These are phyloP conservation scores for Teleopsis dalmanni DNA, from an alignment of 1,140 invertebrate genomes.

Conservation along the genomic window DNA sequence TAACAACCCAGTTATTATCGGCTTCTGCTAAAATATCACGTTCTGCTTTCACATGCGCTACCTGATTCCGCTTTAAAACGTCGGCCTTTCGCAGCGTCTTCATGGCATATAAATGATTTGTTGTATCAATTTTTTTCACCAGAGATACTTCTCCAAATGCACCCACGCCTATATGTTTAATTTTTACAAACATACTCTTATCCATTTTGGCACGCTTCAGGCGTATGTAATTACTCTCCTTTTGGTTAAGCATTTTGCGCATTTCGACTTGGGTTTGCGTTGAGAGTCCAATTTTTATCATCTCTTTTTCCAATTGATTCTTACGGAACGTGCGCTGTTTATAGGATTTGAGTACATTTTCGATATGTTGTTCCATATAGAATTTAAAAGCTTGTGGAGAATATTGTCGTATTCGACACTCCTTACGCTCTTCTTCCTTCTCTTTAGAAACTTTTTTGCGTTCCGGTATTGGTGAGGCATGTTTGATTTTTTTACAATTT, in stretches of 20 bases:
- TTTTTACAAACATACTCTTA: slow-evolving; percentile 93
- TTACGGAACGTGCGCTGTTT: slow-evolving; percentile 81
- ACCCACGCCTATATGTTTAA: slow-evolving; percentile 89
- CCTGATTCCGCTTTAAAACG: slow-evolving; percentile 57
- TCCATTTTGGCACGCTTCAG: slow-evolving; percentile 98
- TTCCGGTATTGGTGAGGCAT: slow-evolving; percentile 90
- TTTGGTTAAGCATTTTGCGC: slow-evolving; percentile 93
- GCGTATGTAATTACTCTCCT: slow-evolving; percentile 96
- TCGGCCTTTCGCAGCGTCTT: slow-evolving; percentile 95
- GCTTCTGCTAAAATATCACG: slow-evolving; percentile 96
- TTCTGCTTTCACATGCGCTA: slow-evolving; percentile 97
- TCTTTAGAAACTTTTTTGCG: slow-evolving; percentile 86
- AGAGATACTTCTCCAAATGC: slow-evolving; percentile 98
- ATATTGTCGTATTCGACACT: slow-evolving; percentile 83
- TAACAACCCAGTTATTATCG: slow-evolving; percentile 99
- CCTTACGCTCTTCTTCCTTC: slow-evolving; percentile 83
- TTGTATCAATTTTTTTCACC: slow-evolving; percentile 87
- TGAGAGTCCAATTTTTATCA: slow-evolving; percentile 84
- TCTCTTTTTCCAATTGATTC: slow-evolving; percentile 90
- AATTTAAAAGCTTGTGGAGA: slow-evolving; percentile 97
- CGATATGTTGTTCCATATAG: slow-evolving; percentile 99
- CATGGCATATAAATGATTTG: slow-evolving; percentile 97
- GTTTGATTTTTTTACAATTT: slow-evolving; percentile 61
- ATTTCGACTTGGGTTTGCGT: slow-evolving; percentile 85
- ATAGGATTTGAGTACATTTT: slow-evolving; percentile 94